Evolutionary conservation across 2,888 invertebrate genomes (phyloP).

Genomic region (Habrosyne pyritoides): DNA sequence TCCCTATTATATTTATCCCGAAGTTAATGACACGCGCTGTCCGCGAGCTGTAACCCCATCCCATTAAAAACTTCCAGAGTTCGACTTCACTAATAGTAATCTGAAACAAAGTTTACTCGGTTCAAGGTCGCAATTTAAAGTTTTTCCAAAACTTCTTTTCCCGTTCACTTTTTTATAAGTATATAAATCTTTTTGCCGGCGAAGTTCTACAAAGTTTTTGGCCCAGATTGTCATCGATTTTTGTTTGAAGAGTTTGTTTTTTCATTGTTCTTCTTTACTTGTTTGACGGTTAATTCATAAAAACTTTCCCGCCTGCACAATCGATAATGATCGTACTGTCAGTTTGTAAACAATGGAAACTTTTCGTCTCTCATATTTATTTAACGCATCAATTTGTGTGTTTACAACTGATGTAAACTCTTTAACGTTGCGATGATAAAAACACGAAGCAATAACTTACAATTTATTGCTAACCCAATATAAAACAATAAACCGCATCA

Average conservation of each 20-base stretch:
- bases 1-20: slow-evolving; percentile 56
- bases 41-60: slow-evolving; percentile 64
- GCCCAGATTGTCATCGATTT: slow-evolving; percentile 85
- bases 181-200: slow-evolving; percentile 83
- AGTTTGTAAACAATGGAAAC: slow-evolving; percentile 69
- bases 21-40: slow-evolving; percentile 56
- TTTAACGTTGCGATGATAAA: slow-evolving; percentile 5
- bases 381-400: slow-evolving; percentile 10
- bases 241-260: slow-evolving; percentile 84
- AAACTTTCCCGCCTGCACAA: slow-evolving; percentile 79
- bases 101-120: slow-evolving; percentile 79
- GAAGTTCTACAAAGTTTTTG: slow-evolving; percentile 81
- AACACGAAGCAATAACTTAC: slow-evolving; percentile 42
- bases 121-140: slow-evolving; percentile 85
- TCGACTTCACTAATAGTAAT: slow-evolving; percentile 80
- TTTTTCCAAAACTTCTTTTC: slow-evolving; percentile 82
- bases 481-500: slow-evolving; percentile 65
- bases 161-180: slow-evolving; percentile 83
- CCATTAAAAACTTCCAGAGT: slow-evolving; percentile 73
- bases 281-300: slow-evolving; percentile 84
- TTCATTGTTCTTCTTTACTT: slow-evolving; percentile 84
- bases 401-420: slow-evolving; percentile 9
- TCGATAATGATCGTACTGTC: slow-evolving; percentile 68
- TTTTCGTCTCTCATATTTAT: slow-evolving; percentile 23
- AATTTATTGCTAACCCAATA: slow-evolving; percentile 52